Conservation (phyloP, 1,140 invertebrate genomes). For the Gyrodactylus bullatarudis region DNA sequence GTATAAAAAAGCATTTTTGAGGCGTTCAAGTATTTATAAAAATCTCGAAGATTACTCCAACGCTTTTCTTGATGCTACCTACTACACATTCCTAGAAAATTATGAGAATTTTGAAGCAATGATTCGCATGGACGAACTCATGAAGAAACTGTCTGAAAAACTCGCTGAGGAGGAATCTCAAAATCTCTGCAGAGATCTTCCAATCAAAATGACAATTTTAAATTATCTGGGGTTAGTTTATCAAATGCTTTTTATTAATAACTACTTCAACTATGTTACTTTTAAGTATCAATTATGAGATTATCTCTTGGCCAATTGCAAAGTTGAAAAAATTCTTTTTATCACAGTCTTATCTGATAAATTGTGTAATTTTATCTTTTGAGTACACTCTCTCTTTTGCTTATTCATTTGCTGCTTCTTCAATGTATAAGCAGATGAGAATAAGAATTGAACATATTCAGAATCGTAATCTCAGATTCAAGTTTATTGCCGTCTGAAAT, state of each 20-base stretch:
- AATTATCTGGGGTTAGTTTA: not conserved
- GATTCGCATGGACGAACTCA: not conserved
- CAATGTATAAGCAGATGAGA: too few species aligned
- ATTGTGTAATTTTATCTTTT: too few species aligned
- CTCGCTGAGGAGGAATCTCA: not conserved
- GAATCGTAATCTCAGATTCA: too few species aligned
- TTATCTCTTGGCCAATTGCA: too few species aligned
- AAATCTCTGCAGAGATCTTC: not conserved
- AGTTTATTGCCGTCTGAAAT: too few species aligned
- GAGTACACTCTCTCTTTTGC: too few species aligned
- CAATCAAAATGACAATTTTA: not conserved
- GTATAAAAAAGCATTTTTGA: not conserved
- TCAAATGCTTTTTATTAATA: not conserved
- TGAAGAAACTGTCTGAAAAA: not conserved
- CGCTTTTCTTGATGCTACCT: not conserved
- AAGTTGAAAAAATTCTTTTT: too few species aligned
- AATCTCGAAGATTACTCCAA: not conserved
- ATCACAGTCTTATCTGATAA: too few species aligned
- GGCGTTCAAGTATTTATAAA: not conserved
- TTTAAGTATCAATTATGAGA: not conserved
- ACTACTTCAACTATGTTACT: not conserved
- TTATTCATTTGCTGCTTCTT: too few species aligned
- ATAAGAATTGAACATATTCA: too few species aligned
- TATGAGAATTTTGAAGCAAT: not conserved
- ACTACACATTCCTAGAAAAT: not conserved